phyloP scores from a whole-genome alignment of 2,113 vertebrate species.

The Rhizomys pruinosus region DNA sequence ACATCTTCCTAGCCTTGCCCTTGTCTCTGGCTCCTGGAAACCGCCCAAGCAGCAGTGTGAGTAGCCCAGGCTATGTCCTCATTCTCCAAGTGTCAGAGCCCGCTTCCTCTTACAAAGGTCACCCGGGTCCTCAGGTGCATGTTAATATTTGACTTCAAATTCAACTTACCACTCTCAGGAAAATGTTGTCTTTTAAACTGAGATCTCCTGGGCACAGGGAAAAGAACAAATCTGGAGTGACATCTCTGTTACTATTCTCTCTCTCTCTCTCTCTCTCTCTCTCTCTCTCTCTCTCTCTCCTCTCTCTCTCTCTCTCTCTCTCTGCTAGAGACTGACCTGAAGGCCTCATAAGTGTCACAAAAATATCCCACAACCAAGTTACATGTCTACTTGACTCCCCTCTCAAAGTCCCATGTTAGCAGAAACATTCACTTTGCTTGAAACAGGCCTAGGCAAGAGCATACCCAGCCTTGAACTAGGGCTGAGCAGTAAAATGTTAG shows the following conservation, averaged over 20 bases:
- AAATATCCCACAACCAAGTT: not conserved
- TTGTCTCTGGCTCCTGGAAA: not conserved
- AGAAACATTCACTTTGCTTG: not conserved
- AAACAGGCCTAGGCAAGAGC: rapidly evolving
- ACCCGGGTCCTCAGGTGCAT: not conserved
- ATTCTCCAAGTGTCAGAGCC: too few relatives aligned
- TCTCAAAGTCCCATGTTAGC: not conserved
- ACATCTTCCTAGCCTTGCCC: not conserved
- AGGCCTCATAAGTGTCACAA: not conserved
- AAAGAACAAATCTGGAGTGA: not conserved
- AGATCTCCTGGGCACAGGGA: not conserved
- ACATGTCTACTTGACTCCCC: rapidly evolving
- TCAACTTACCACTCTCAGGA: not conserved
- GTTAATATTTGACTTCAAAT: not conserved
- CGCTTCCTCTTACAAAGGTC: not conserved
- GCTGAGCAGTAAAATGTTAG: not conserved
- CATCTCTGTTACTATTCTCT: not conserved
- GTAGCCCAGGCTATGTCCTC: not conserved
- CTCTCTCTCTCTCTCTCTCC: not conserved
- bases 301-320: not conserved
- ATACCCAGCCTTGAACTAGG: not conserved
- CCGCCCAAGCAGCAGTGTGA: rapidly evolving
- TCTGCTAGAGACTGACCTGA: not conserved
- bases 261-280: not conserved
- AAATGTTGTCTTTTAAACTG: not conserved